Conservation (phyloP, 2,888 invertebrate species). For the Troides helena region DNA sequence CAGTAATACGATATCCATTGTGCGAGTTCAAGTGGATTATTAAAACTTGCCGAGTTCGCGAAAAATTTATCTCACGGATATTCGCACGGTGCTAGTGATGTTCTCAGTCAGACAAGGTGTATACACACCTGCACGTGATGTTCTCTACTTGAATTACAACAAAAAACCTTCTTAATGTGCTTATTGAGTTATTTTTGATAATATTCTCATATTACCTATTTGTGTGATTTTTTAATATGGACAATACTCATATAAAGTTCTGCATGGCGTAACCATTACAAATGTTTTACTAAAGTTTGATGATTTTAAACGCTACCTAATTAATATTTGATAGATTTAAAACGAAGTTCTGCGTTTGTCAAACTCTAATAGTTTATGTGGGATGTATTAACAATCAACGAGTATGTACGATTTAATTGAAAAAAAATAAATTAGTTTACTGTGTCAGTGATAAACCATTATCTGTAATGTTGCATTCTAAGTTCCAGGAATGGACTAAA, state of each 20-base stretch:
- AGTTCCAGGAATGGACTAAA: slow-evolving; percentile 39
- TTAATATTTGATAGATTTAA: not conserved
- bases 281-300: not conserved
- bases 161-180: slow-evolving; percentile 32
- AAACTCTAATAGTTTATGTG: not conserved
- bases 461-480: slow-evolving; percentile 34
- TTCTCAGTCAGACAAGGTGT: slow-evolving; percentile 30
- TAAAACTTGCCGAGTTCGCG: slow-evolving; percentile 42
- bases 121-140: slow-evolving; percentile 46
- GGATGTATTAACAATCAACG: not conserved
- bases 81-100: slow-evolving; percentile 51
- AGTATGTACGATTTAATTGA: slow-evolving; percentile 23
- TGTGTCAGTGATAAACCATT: slow-evolving; percentile 40
- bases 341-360: not conserved
- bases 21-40: slow-evolving; percentile 42
- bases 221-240: slow-evolving; percentile 13
- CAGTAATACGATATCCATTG: slow-evolving; percentile 68
- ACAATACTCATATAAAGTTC: slow-evolving; percentile 2
- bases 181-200: slow-evolving; percentile 29
- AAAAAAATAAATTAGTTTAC: slow-evolving; percentile 34
- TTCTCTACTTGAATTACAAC: slow-evolving; percentile 46
- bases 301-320: not conserved
- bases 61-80: slow-evolving; percentile 47
- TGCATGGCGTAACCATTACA: not conserved
- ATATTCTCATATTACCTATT: slow-evolving; percentile 25